Evolutionary conservation across 2,797 vertebrate species (phyloP), one percentile per base, ranked within the genome.

Genomic region (Propithecus deckenii): DNA sequence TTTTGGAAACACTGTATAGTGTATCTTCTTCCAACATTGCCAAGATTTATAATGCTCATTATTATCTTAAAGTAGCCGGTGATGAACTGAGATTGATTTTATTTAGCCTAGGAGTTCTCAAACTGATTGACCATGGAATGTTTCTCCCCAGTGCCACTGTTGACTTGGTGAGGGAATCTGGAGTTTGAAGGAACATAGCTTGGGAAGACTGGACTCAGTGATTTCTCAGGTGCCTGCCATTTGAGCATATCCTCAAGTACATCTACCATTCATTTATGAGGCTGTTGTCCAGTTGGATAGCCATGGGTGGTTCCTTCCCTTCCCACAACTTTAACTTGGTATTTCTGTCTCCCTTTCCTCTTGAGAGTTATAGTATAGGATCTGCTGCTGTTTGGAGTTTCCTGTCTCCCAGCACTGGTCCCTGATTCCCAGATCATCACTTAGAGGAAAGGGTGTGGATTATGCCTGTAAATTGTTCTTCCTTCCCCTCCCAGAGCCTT

Each of bases 381-480:
- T 46, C 43, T 14, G 11, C 6, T 83, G 32, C 32, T 35, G 0
- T 75, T 59, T 88, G 74, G 61, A n/a, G 46, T 89, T 93, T 94
- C 81, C 69, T 92, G 52, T 89, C 41, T 23, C 57, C 52, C 20
- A 9, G 50, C 6, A 32, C 18, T 61, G 20, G 43, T 59, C 57
- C 48, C 81, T 48, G n/a, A 65, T 48, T 72, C 52, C 79, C 55
- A 76, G 75, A 32, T 46, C 57, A 35, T 18, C 25, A 38, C 69
- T 65, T 43, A 63, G 72, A 80, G 95, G 83, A 95, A 95, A 75
- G 89, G 78, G 93, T 80, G 61, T 94, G 83, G 83, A 38, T 14
- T 28, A 48, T 4, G 63, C 22, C 50, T 80, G n/a, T 35, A 0
- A 0, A 76, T 94, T 96, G 81, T 95, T 75, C 52, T 48, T 61